These are phyloP conservation scores for Drosophila repletoides DNA, from an alignment of 1,140 invertebrate genomes.

Conservation along the genomic window DNA sequence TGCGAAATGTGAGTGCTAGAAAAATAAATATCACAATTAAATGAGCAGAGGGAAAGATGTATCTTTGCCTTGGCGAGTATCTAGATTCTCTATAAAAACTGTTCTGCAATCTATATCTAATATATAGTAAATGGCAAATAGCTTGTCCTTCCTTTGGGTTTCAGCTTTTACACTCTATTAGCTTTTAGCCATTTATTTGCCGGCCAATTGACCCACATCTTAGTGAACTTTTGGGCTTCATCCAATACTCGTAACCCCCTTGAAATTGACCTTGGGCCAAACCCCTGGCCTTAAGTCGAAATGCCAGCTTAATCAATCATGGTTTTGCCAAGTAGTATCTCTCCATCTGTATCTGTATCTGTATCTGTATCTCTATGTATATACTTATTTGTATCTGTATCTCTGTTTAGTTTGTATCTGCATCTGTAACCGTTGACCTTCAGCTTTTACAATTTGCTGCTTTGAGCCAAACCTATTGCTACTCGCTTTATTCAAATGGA, in stretches of 20 bases:
- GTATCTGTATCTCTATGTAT: slow-evolving; percentile 10
- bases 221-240: slow-evolving; percentile 1
- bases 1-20: slow-evolving; percentile 14
- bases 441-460: slow-evolving; percentile 67
- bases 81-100: too few species aligned
- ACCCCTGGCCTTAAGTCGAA: slow-evolving; percentile 46
- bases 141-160: background rate
- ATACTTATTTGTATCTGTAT: slow-evolving; percentile 45
- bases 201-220: slow-evolving; percentile 31
- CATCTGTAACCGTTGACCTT: slow-evolving; percentile 71
- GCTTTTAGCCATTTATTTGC: background rate
- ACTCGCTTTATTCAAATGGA: slow-evolving; percentile 62
- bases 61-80: too few species aligned
- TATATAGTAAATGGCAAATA: too few species aligned
- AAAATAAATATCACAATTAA: slow-evolving; percentile 28
- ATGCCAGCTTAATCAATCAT: slow-evolving; percentile 73
- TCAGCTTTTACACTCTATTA: background rate
- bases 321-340: slow-evolving; percentile 45
- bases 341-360: slow-evolving; percentile 29
- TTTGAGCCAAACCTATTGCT: slow-evolving; percentile 65
- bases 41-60: background rate
- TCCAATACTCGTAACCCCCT: slow-evolving; percentile 25
- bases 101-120: too few species aligned
- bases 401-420: slow-evolving; percentile 18
- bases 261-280: slow-evolving; percentile 27